Base-by-base conservation (phyloP, 2,113 vertebrate genomes). In the Rhinoderma darwinii region DNA sequence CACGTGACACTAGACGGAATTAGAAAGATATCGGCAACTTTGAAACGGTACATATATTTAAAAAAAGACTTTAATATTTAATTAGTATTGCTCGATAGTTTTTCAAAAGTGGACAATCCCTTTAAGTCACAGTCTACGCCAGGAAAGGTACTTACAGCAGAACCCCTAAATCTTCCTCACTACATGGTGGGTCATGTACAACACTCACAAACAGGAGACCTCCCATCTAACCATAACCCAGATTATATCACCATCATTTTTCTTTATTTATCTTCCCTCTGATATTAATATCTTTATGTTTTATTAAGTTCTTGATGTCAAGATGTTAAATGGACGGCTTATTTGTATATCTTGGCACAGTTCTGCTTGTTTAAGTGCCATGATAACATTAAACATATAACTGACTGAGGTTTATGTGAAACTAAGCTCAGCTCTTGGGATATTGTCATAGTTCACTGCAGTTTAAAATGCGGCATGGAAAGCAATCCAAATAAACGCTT, bases 401-500 rank as follows among this genome's bases (percentile, higher is more conserved):
- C 39, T 20, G 39, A 44, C 41, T 22, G 18, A 11, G 3, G 41
- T 54, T 35, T 32, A 51, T 77, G 47, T 78, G 75, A 78, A 56
- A 56, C 30, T 10, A 41, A 25, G 72, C 72, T 75, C 43, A 4
- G 30, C 76, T 56, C 20, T 50, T 37, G 50, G 50, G 18, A 56
- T 25, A 51, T 22, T 35, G 50, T 56, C 32, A 79, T 32, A 30
- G 76, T 35, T 79, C 50, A 56, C 30, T 35, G 75, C 27, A 20
- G 75, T 78, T 51, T 43, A 43, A n/a, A 79, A 56, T 79, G 76
- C 10, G 32, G 47, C 32, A 25, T 37, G 32, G 30, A 56, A 50
- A 79, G 47, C 22, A 20, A 35, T 78, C 75, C 75, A 56, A 56
- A 78, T 39, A 78, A 74, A 74, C 25, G 12, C 50, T 78, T 35